Base-by-base conservation (phyloP, 2,888 invertebrate species). In the Ochropacha duplaris region DNA sequence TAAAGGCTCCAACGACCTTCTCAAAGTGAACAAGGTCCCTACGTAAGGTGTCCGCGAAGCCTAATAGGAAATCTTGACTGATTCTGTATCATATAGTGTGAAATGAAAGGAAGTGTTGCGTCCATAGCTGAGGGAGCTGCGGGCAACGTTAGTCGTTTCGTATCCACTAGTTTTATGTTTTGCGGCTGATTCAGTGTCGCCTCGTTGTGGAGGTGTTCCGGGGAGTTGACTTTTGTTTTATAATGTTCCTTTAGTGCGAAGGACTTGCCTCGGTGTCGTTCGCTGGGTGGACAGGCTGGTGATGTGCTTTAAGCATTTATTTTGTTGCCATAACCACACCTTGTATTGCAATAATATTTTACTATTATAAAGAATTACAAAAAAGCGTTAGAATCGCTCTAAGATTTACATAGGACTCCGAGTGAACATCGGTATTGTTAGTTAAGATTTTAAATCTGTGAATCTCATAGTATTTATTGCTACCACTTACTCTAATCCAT, bases 11-110 rank as follows among this genome's bases (percentile, higher is more conserved):
- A 93, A 94, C 77, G 96, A 96, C 93, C 94, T 96, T 76, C 94
- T 96, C 80, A 96, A 96, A 94, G 96, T 96, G 83, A 95, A 95
- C 83, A 96, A 96, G 93, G 96, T 96, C 87, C 95, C 95, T 72
- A 95, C 96, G 95, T 96, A 96, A 95, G 93, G 93, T 81, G 84
- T 74, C 68, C 75, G 78, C 71, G 71, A 65, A 74, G 71, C 79
- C 81, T 69, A 73, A 74, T 86, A 84, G 87, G 82, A 81, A 85
- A 83, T 86, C 85, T 82, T 89, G 92, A 92, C 92, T 92, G 92
- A 91, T 86, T 86, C 87, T 92, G 91, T 92, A 92, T 86, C 89
- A 90, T 90, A 91, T 90, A 92, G 92, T 91, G 92, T 91, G 91
- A 91, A 83, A 85, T 77, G 78, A 78, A 82, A 81, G 87, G 81